Base-by-base conservation (phyloP, 1,140 invertebrate genomes). In the Phortica variegata region DNA sequence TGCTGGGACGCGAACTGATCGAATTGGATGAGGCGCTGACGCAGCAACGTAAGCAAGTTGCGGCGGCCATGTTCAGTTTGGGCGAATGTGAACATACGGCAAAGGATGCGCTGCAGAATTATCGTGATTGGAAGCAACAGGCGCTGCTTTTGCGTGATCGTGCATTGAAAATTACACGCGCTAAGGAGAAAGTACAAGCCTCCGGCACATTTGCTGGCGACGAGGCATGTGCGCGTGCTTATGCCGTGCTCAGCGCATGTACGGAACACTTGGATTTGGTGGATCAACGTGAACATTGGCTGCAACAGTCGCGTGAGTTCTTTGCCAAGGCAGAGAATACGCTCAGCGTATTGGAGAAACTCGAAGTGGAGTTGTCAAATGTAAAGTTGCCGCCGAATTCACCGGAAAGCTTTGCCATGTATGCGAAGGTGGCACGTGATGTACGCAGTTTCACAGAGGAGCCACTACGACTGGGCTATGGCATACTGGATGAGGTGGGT, bases 141-240 rank as follows among this genome's bases (percentile, higher is more conserved):
- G 87, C 87, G 2, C 83, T 86, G 80, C 82, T 87, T 29, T 79
- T 90, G 26, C 87, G 91, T 74, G 89, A 91, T 55, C 82, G 81
- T 57, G 85, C 87, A 3, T 75, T 92, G 18, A 87, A 85, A 71
- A 85, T 91, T 54, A 85, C 90, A 2, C 84, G 86, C 65, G 87
- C 86, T 19, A 90, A 88, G 12, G 89, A 92, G 71, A 84, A 87
- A 63, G 79, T 92, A 16, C 81, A 86, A 17, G 81, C 82, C 20
- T 81, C 83, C 1, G 85, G 86, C 13, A 84, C 85, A 58, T 85
- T 86, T 60, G 84, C 84, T 13, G 84, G 83, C 2, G 83, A 88
- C 53, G 84, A 90, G 63, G 87, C 87, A 1, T 74, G 71, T 41
- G 84, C 84, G 17, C 80, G 87, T 54, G 84, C 90, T 13, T 90